These are phyloP conservation scores for Amblyopsis hoosieri DNA, from an alignment of 2,797 vertebrate species.

Conservation along the genomic window DNA sequence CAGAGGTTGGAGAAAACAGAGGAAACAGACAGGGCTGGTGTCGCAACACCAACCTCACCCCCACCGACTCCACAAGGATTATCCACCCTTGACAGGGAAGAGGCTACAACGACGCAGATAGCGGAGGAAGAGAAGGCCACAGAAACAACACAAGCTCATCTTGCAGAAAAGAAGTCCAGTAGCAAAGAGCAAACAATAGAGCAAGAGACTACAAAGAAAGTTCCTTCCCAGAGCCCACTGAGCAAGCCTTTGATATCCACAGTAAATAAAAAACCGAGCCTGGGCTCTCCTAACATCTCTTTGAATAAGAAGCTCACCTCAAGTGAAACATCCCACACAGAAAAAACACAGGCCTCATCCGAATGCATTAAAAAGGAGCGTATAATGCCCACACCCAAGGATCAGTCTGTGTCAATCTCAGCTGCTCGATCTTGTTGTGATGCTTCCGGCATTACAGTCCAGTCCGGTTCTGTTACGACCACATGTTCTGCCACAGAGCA, in stretches of 20 bases:
- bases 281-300: constrained; percentile 43
- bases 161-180: constrained; percentile 33
- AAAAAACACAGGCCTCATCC: constrained; percentile 35
- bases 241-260: constrained; percentile 67
- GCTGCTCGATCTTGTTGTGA: constrained; percentile 33
- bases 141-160: constrained; percentile 38
- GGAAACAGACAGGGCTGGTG: constrained; percentile 73
- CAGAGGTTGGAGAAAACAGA: constrained; percentile 74
- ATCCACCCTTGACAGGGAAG: constrained; percentile 14
- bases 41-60: constrained; percentile 65
- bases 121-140: constrained; percentile 30
- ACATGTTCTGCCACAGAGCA: constrained; percentile 60
- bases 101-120: constrained; percentile 23
- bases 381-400: constrained; percentile 28
- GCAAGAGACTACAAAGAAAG: constrained; percentile 52
- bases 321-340: constrained; percentile 25
- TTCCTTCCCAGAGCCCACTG: constrained; percentile 58
- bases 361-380: constrained; percentile 44
- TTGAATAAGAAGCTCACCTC: constrained; percentile 56
- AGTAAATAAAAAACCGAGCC: constrained; percentile 65
- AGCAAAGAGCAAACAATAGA: constrained; percentile 35
- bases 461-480: constrained; percentile 46
- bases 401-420: constrained; percentile 28
- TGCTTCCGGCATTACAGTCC: constrained; percentile 46
- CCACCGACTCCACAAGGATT: constrained; percentile 23